Evolutionary conservation across 2,113 vertebrate species (phyloP).

Genomic region (Pseudopodoces humilis): DNA sequence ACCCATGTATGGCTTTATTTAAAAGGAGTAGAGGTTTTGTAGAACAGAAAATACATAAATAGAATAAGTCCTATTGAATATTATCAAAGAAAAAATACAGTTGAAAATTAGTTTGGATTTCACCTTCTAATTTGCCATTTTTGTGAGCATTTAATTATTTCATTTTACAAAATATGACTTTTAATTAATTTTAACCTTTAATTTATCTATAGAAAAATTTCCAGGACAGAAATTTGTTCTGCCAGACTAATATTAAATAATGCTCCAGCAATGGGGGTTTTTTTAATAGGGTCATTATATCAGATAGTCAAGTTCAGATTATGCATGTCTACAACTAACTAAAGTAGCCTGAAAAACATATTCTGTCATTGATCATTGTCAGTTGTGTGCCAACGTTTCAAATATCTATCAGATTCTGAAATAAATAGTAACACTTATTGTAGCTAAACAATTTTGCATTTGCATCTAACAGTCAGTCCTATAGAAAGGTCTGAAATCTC

Average conservation of each 20-base stretch:
- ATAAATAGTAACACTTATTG: neutral
- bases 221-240: neutral
- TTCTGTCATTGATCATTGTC: neutral
- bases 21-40: neutral
- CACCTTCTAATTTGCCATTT: neutral
- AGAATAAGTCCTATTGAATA: neutral
- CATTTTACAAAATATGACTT: neutral
- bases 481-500: neutral
- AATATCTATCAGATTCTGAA: neutral
- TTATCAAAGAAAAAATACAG: neutral
- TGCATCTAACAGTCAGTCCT: neutral
- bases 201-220: neutral
- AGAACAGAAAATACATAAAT: neutral
- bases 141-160: neutral
- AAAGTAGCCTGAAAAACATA: neutral
- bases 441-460: neutral
- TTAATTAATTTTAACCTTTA: neutral
- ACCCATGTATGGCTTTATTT: neutral
- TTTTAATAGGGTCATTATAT: neutral
- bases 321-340: neutral
- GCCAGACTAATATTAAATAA: neutral
- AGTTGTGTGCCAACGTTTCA: neutral
- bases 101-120: neutral
- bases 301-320: neutral
- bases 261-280: rapidly evolving